Conservation (phyloP, 2,888 invertebrate species). For the Oscheius sp. region DNA sequence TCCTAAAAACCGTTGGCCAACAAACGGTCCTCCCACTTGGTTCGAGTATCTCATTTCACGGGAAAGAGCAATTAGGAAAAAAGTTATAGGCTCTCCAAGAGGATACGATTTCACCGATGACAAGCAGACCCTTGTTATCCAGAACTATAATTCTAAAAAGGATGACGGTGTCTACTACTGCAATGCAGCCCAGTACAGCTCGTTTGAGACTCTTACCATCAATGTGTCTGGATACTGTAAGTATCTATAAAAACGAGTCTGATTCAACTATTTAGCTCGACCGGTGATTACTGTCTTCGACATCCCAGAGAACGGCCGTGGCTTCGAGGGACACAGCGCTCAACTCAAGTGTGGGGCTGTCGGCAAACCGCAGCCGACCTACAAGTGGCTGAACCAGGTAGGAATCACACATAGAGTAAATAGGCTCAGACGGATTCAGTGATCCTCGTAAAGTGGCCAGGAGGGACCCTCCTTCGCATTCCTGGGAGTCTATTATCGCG, state of each 20-base stretch:
- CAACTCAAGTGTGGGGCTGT: conserved; percentile 64
- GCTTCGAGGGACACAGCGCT: conserved; percentile 60
- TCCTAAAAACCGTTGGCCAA: conserved; percentile 31
- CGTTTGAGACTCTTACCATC: conserved; percentile 58
- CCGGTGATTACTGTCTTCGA: conserved; percentile 66
- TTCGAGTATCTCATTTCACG: conserved; percentile 24
- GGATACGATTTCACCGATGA: conserved; percentile 64
- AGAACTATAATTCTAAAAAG: conserved; percentile 55
- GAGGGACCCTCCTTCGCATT: conserved; percentile 1
- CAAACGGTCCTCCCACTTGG: not conserved
- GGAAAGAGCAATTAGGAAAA: conserved; percentile 1
- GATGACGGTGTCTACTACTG: conserved; percentile 66
- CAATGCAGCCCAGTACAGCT: conserved; percentile 62
- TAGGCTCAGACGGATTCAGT: not conserved
- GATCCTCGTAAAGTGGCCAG: not conserved
- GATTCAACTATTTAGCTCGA: conserved; percentile 43
- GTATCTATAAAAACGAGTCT: conserved; percentile 7
- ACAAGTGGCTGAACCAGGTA: conserved; percentile 65
- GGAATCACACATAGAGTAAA: conserved; percentile 24
- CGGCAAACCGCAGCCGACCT: conserved; percentile 65
- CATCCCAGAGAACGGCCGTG: conserved; percentile 51
- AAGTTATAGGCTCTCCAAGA: conserved; percentile 54
- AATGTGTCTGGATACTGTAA: conserved; percentile 63
- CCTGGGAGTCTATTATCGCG: conserved; percentile 27
- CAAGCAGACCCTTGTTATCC: conserved; percentile 59